A percentile compares a stretch with the other conserved stretches of the same genome.
phyloP scores from a whole-genome alignment of 2,888 invertebrate species.

The Exocentrus adspersus region DNA sequence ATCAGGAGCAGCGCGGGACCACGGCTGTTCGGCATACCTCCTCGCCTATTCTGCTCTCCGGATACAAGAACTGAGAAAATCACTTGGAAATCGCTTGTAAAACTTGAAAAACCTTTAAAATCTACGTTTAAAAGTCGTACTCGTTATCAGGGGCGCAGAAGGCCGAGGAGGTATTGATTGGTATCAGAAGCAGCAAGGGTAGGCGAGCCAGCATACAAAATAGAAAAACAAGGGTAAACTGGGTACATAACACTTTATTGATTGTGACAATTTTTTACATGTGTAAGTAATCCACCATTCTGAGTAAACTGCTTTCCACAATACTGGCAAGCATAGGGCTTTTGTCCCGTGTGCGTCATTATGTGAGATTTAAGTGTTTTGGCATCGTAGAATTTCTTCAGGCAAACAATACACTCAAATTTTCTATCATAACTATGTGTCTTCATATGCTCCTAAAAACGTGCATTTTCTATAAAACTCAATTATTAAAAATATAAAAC shows the following conservation, averaged over 20 bases:
- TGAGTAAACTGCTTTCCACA: conserved; percentile 55
- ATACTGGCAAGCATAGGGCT: conserved; percentile 55
- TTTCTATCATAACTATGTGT: conserved; percentile 54
- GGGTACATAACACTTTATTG: conserved; percentile 28
- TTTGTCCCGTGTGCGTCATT: conserved; percentile 56
- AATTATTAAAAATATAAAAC: background rate
- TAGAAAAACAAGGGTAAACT: too few relatives aligned
- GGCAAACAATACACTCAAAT: conserved; percentile 57
- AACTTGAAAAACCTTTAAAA: too few relatives aligned
- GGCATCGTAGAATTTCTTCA: conserved; percentile 56
- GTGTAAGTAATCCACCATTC: conserved; percentile 46
- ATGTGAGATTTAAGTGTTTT: conserved; percentile 57
- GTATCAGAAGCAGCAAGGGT: too few relatives aligned
- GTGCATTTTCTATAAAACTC: conserved; percentile 4
- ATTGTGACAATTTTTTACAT: conserved; percentile 43
- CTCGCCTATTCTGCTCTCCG: too few relatives aligned
- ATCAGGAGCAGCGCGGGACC: too few relatives aligned
- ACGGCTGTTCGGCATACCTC: too few relatives aligned
- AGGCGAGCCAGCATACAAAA: too few relatives aligned
- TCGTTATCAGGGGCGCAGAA: too few relatives aligned
- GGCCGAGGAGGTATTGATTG: too few relatives aligned
- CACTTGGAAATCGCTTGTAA: too few relatives aligned
- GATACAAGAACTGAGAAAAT: too few relatives aligned
- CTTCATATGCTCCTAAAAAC: conserved; percentile 55
- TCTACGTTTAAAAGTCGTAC: too few relatives aligned